Percentiles rank a stretch among this genome's conserved stretches.
Conservation (phyloP, 2,888 invertebrate species). For the Drosophila melanosoma region DNA sequence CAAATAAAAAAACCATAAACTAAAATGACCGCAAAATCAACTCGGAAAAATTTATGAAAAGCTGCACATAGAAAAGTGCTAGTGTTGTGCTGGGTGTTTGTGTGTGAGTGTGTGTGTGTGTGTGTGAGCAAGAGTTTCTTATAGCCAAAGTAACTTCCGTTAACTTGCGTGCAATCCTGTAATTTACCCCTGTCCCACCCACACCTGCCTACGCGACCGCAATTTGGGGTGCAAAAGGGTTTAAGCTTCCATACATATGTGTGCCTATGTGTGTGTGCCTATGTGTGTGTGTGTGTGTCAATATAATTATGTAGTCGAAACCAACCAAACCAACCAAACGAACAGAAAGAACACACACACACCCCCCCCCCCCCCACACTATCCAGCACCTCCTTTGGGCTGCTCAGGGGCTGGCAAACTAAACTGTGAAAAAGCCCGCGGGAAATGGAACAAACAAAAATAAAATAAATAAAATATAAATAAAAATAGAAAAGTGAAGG, state of each 20-base stretch:
- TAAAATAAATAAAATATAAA: background rate
- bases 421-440: slow-evolving; percentile 74
- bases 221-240: slow-evolving; percentile 78
- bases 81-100: slow-evolving; percentile 21
- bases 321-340: slow-evolving; percentile 49
- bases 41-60: slow-evolving; percentile 6
- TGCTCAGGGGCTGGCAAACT: slow-evolving; percentile 58
- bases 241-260: slow-evolving; percentile 45
- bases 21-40: slow-evolving; percentile 70
- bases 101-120: slow-evolving; percentile 5
- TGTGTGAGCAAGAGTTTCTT: slow-evolving; percentile 49
- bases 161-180: slow-evolving; percentile 73
- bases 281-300: slow-evolving; percentile 23
- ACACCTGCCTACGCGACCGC: background rate
- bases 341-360: slow-evolving; percentile 14
- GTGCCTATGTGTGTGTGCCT: slow-evolving; percentile 17
- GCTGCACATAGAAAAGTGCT: slow-evolving; percentile 8
- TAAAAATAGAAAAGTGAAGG: background rate
- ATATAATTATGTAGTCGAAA: slow-evolving; percentile 74
- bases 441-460: slow-evolving; percentile 15
- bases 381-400: background rate
- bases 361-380: background rate
- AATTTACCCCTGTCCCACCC: slow-evolving; percentile 46
- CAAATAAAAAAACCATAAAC: slow-evolving; percentile 78
- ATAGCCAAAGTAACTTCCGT: slow-evolving; percentile 65